These are phyloP conservation scores for Melipona beecheii DNA, from an alignment of 2,888 invertebrate species.

Conservation along the genomic window DNA sequence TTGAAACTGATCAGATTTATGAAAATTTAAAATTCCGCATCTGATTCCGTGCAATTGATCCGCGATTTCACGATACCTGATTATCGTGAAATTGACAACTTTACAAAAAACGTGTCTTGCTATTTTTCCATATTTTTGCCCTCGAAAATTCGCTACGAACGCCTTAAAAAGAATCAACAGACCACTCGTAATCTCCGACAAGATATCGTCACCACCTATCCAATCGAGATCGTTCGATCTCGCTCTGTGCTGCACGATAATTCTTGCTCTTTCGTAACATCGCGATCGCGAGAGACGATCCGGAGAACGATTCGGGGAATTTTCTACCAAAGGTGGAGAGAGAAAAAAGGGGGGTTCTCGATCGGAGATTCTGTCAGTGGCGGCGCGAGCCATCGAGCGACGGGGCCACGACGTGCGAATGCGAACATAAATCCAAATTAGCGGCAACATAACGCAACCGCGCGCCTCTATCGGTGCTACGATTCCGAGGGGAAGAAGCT, in stretches of 20 bases:
- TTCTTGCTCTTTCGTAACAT: background rate
- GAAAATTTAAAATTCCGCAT: too few species aligned
- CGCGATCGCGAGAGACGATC: background rate
- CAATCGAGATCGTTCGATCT: background rate
- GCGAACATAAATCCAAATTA: conserved; percentile 84
- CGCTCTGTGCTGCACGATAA: too few species aligned
- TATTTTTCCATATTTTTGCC: too few species aligned
- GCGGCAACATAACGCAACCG: conserved; percentile 77
- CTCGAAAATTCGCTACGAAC: too few species aligned
- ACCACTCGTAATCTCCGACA: too few species aligned
- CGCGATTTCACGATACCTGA: too few species aligned
- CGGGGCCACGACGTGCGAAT: conserved; percentile 76
- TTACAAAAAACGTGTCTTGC: too few species aligned
- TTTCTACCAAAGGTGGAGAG: conserved; percentile 17
- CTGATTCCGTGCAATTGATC: too few species aligned
- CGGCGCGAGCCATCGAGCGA: conserved; percentile 53
- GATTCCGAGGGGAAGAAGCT: conserved; percentile 32
- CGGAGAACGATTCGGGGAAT: conserved; percentile 22
- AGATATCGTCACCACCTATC: too few species aligned
- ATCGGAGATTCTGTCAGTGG: conserved; percentile 53
- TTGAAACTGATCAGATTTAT: too few species aligned
- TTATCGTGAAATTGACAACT: too few species aligned
- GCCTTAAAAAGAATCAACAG: too few species aligned
- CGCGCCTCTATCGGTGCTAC: conserved; percentile 63
- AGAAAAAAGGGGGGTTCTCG: conserved; percentile 8